Percentiles rank a stretch among this genome's conserved stretches.
Conservation (phyloP, 2,113 vertebrate species). For the Dicrurus megarhynchus region DNA sequence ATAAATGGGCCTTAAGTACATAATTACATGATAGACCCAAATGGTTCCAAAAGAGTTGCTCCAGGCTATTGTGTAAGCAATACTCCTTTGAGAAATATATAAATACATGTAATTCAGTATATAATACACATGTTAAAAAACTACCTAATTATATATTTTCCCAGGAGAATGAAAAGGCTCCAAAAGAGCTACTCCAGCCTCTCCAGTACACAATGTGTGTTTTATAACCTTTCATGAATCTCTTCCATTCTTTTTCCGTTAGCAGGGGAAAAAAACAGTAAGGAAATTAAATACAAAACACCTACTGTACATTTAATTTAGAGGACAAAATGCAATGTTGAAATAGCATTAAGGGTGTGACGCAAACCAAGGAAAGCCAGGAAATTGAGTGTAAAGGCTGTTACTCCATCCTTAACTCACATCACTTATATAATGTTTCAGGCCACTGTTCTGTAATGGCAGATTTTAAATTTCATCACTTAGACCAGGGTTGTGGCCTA, state of each 20-base stretch:
- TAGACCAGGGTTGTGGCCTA: background rate
- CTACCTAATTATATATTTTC: slow-evolving; percentile 72
- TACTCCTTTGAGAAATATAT: slow-evolving; percentile 73
- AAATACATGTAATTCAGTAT: slow-evolving; percentile 71
- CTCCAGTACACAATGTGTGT: slow-evolving; percentile 63
- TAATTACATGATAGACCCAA: slow-evolving; percentile 67
- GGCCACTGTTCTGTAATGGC: background rate
- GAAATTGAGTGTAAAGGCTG: slow-evolving; percentile 61
- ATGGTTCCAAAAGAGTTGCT: slow-evolving; percentile 70
- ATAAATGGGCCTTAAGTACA: slow-evolving; percentile 64
- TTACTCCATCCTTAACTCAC: slow-evolving; percentile 14
- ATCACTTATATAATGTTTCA: background rate
- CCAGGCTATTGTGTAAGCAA: slow-evolving; percentile 73
- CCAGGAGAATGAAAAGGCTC: slow-evolving; percentile 73
- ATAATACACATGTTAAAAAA: slow-evolving; percentile 59
- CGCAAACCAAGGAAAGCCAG: slow-evolving; percentile 49
- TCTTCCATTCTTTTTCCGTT: slow-evolving; percentile 61
- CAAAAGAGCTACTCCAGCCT: slow-evolving; percentile 66
- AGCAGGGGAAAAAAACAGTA: background rate
- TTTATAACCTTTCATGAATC: slow-evolving; percentile 74
- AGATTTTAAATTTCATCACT: slow-evolving; percentile 37
- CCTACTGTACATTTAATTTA: slow-evolving; percentile 75
- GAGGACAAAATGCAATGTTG: slow-evolving; percentile 67
- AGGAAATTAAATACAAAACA: slow-evolving; percentile 77
- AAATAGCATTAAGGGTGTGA: slow-evolving; percentile 68